Base-by-base conservation (phyloP, 2,797 vertebrate genomes). In the Anomalospiza imberbis region DNA sequence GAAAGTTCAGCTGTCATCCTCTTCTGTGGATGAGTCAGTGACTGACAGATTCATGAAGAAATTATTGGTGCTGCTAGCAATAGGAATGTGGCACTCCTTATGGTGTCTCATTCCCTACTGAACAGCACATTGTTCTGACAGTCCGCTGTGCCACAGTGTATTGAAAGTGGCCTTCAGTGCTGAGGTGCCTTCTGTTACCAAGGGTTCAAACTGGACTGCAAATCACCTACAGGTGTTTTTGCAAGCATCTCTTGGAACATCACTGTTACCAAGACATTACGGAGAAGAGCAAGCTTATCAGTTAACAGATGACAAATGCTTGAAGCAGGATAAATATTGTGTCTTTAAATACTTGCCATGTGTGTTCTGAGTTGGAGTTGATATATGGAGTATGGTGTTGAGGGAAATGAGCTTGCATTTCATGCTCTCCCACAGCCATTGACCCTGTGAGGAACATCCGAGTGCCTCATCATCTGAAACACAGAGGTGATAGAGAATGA, bases 1-100 rank as follows among this genome's bases (percentile, higher is more conserved):
- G 63, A 31, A 93, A 94, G 85, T 96, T 94, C 88, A 94, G 24
- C 91, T 95, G 80, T 93, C 91, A 68, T 81, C 29, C 29, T 83
- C 28, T 77, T 90, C 87, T 88, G 19, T 83, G 85, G 80, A 74
- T 77, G 57, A 81, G 29, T 58, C 32, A 25, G 65, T 91, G 62
- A 67, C 73, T 88, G 77, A 81, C 44, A 65, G 68, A 86, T 88
- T 77, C 48, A 58, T 75, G 73, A 72, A 55, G 38, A 91, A 88
- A 65, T 94, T 85, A 54, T 60, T 89, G 66, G 68, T 90, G 85
- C 63, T 82, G 62, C 38, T 88, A 17, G 71, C 57, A 72, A 13
- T 36, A 60, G 72, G 57, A 89, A 24, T 26, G n/a, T 48, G 24
- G 25, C 50, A 36, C 17, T 87, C 66, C 50, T 96, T 53, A 6